Conservation (phyloP, 2,797 vertebrate genomes). For the Ciconia nigra region DNA sequence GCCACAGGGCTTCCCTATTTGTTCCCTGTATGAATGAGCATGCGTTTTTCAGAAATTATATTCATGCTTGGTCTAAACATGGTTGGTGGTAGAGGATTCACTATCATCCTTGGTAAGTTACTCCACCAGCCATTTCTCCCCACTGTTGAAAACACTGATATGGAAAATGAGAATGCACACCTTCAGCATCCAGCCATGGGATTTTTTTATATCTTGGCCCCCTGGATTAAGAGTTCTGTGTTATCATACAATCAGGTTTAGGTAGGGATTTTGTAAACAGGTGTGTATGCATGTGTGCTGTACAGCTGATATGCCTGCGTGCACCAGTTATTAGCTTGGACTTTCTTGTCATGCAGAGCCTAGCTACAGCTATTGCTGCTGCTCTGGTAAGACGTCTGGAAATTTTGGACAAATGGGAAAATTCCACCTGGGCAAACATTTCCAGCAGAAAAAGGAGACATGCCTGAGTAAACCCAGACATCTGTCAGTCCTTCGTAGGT, state of each 20-base stretch:
- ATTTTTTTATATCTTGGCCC: neutral
- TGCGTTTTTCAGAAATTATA: neutral
- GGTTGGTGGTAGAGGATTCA: neutral
- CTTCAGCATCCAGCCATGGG: neutral
- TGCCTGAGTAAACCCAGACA: neutral
- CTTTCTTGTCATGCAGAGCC: neutral
- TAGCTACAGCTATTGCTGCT: neutral
- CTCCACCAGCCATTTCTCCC: neutral
- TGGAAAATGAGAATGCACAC: neutral
- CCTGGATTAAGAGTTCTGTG: neutral
- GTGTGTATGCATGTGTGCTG: neutral
- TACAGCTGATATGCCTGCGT: neutral
- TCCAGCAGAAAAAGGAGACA: conserved; percentile 9
- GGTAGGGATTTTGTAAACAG: neutral
- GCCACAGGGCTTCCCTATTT: neutral
- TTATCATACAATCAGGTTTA: neutral
- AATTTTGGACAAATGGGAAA: conserved; percentile 18
- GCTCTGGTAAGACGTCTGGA: neutral
- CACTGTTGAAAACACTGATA: neutral
- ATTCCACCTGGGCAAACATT: neutral
- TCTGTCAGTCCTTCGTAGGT: neutral
- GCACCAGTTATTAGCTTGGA: neutral
- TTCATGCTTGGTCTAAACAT: neutral
- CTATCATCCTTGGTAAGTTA: neutral
- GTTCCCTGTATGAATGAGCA: fast-evolving